These are phyloP conservation scores for Pleuronectes platessa DNA, from an alignment of 2,113 vertebrate species.

Conservation along the genomic window DNA sequence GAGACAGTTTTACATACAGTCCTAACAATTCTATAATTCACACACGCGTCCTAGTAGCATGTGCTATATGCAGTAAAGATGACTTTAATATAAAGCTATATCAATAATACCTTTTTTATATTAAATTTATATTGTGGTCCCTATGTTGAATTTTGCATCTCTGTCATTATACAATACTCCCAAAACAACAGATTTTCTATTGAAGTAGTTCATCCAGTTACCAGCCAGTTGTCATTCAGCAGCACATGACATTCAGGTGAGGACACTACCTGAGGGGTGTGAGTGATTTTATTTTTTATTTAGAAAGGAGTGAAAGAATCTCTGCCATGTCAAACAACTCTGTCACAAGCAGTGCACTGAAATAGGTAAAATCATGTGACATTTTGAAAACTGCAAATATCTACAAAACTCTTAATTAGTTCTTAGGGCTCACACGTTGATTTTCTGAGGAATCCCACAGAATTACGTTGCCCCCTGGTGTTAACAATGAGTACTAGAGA, in stretches of 20 bases:
- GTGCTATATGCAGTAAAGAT: no score
- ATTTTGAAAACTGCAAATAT: conserved; percentile 50
- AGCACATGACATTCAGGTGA: not conserved
- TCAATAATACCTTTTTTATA: no score
- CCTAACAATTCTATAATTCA: no score
- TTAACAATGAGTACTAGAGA: conserved; percentile 23
- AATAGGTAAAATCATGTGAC: conserved; percentile 10
- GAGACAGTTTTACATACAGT: no score
- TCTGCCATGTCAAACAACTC: not conserved
- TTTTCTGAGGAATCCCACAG: conserved; percentile 26
- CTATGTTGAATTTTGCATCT: no score
- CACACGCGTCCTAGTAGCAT: no score
- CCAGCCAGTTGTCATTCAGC: not conserved
- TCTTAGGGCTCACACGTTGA: conserved; percentile 18
- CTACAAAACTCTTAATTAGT: conserved; percentile 54
- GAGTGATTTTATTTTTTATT: not conserved
- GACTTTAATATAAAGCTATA: no score
- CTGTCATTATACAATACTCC: not conserved
- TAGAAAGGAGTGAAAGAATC: not conserved
- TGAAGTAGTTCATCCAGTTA: not conserved
- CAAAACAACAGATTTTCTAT: not conserved
- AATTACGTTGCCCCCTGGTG: conserved; percentile 79
- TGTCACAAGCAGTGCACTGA: conserved; percentile 1
- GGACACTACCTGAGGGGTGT: not conserved
- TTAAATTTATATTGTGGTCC: no score